These are phyloP conservation scores for Onychorhynchus coronatus DNA, from an alignment of 2,113 vertebrate genomes.

Conservation along the genomic window DNA sequence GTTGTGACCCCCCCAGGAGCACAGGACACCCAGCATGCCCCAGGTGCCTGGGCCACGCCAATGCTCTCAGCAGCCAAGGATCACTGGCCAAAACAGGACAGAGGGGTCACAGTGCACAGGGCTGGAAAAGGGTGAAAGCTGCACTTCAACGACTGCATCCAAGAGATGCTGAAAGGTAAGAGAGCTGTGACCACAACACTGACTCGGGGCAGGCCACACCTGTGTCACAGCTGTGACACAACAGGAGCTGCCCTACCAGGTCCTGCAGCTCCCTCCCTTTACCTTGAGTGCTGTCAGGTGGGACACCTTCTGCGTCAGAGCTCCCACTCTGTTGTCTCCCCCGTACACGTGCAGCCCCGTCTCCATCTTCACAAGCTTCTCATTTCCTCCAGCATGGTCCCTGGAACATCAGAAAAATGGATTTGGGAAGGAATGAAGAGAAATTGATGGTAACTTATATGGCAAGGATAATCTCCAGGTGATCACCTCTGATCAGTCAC, in stretches of 20 bases:
- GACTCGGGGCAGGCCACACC: not conserved
- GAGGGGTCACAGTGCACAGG: not conserved
- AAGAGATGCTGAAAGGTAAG: not conserved
- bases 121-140: not conserved
- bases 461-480: not conserved
- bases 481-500: not conserved
- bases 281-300: conserved; percentile 89
- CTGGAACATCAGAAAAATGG: conserved; percentile 53
- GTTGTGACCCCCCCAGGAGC: not conserved
- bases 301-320: conserved; percentile 87
- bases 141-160: not conserved
- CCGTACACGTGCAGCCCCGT: conserved; percentile 87
- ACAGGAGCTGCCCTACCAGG: not conserved
- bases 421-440: not conserved
- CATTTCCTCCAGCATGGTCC: conserved; percentile 97
- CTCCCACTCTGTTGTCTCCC: conserved; percentile 89
- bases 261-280: not conserved
- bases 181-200: not conserved
- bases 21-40: not conserved
- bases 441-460: accelerated
- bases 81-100: not conserved
- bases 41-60: not conserved
- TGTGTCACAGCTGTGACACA: not conserved
- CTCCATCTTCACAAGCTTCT: conserved; percentile 89
- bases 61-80: not conserved